Conservation (phyloP, 92 coral and sea anemone species). For the Parazoanthus swiftii region DNA sequence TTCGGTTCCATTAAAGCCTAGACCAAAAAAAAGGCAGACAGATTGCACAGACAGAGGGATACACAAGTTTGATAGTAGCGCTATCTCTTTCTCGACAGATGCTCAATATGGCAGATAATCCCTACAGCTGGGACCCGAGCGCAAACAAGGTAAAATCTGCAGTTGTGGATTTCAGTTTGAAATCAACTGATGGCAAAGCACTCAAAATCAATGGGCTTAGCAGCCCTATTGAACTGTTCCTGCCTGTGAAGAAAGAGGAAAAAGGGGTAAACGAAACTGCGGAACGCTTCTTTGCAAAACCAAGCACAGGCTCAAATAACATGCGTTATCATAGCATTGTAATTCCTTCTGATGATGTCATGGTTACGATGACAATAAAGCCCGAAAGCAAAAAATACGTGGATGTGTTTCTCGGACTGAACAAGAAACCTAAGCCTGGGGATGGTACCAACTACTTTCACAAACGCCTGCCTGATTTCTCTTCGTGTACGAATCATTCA, state of each 20-base stretch:
- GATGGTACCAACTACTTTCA: slow-evolving; percentile 43
- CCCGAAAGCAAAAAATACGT: slow-evolving; percentile 58
- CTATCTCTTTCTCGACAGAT: slow-evolving; percentile 43
- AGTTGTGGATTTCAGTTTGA: slow-evolving; percentile 54
- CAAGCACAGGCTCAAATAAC: slow-evolving; percentile 66
- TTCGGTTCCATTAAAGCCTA: too few relatives aligned
- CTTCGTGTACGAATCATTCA: slow-evolving; percentile 48
- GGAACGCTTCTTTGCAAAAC: slow-evolving; percentile 62
- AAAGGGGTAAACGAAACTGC: slow-evolving; percentile 38
- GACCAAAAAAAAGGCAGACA: too few relatives aligned
- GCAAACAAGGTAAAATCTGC: slow-evolving; percentile 59
- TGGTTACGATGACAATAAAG: slow-evolving; percentile 46
- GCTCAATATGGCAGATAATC: slow-evolving; percentile 64
- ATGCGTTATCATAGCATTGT: slow-evolving; percentile 66
- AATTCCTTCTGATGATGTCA: slow-evolving; percentile 61
- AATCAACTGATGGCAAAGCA: slow-evolving; percentile 44
- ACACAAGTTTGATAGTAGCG: not conserved
- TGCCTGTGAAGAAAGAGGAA: slow-evolving; percentile 55
- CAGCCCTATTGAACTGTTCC: slow-evolving; percentile 66
- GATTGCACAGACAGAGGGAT: too few relatives aligned
- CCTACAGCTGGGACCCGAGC: slow-evolving; percentile 68
- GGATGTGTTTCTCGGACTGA: slow-evolving; percentile 54
- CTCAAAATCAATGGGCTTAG: slow-evolving; percentile 59
- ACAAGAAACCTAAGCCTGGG: slow-evolving; percentile 60
- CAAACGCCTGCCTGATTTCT: slow-evolving; percentile 60